These are phyloP conservation scores for Furnarius figulus DNA, from an alignment of 2,113 vertebrate genomes.

Conservation along the genomic window DNA sequence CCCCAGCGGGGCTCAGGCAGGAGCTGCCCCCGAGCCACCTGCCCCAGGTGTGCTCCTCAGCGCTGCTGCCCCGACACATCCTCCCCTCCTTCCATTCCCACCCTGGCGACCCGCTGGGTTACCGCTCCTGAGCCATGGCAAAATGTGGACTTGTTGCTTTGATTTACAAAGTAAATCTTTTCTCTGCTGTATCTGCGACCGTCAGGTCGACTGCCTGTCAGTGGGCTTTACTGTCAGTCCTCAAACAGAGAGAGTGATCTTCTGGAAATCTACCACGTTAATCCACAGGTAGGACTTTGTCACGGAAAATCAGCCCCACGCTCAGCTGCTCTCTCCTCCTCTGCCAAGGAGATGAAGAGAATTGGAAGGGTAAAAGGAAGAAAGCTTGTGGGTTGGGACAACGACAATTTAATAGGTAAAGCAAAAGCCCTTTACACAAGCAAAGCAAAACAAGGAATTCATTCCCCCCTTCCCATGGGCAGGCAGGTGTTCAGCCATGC, in stretches of 20 bases:
- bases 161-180: neutral
- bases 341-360: fast-evolving
- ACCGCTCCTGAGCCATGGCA: neutral
- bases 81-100: neutral
- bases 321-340: neutral
- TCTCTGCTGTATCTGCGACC: neutral
- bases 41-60: neutral
- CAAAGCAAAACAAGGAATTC: neutral
- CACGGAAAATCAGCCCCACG: neutral
- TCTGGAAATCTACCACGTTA: neutral
- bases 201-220: neutral
- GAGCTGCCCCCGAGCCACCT: neutral
- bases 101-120: neutral
- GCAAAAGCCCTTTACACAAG: neutral
- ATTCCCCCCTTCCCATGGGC: neutral
- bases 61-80: neutral
- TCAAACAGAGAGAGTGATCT: neutral
- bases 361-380: neutral
- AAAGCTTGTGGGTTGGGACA: neutral
- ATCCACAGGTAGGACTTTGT: neutral
- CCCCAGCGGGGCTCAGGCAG: neutral
- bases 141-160: neutral
- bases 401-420: neutral
- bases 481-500: neutral
- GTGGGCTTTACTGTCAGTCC: neutral